phyloP scores from a whole-genome alignment of 2,113 vertebrate genomes.

The Sakesphorus luctuosus region DNA sequence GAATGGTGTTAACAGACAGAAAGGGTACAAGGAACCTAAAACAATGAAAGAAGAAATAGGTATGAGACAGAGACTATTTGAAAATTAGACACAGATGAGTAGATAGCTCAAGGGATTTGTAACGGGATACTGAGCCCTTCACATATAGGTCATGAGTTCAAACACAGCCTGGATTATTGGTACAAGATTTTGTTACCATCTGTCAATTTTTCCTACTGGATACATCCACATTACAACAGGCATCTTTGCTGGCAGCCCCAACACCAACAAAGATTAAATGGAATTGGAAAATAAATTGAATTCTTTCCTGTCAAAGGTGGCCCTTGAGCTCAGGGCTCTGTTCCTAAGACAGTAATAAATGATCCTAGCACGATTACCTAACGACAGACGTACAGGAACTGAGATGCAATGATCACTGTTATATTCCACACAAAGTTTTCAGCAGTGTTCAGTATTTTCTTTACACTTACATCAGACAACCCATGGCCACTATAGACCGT shows the following conservation, averaged over 20 bases:
- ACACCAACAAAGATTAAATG: slow-evolving; percentile 1
- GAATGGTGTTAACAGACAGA: background rate
- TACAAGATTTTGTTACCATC: slow-evolving; percentile 53
- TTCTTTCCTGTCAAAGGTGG: background rate
- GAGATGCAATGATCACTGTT: background rate
- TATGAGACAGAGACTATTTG: background rate
- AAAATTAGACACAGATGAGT: slow-evolving; percentile 31
- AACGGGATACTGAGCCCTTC: background rate
- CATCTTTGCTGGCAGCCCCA: background rate
- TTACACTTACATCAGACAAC: background rate
- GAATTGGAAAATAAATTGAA: background rate
- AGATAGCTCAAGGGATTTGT: slow-evolving; percentile 37
- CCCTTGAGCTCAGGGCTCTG: background rate
- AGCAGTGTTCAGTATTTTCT: background rate
- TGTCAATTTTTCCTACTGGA: slow-evolving; percentile 36
- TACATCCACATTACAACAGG: background rate
- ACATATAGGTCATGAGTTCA: slow-evolving; percentile 43
- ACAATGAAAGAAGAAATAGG: background rate
- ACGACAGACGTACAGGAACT: background rate
- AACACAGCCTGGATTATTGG: slow-evolving; percentile 24
- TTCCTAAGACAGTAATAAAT: background rate
- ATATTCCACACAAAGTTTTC: background rate
- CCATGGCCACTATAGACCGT: background rate
- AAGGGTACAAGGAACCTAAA: background rate
- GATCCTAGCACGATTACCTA: background rate